Conservation (phyloP, 2,113 vertebrate genomes). For the Candoia aspera region DNA sequence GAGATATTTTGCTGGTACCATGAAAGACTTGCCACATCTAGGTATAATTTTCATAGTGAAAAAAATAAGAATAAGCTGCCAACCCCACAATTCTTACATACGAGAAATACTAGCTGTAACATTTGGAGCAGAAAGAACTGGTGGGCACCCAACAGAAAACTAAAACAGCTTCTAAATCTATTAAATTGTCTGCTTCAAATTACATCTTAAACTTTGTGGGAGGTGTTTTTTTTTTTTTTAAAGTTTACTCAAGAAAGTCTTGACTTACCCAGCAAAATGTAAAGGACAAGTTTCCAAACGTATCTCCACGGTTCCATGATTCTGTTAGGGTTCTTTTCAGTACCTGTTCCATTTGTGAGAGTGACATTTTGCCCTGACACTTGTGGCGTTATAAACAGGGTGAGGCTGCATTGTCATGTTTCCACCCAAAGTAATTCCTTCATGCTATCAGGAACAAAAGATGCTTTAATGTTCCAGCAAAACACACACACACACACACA, state of each 20-base stretch:
- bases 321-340: slow-evolving; percentile 24
- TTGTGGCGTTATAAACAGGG: slow-evolving; percentile 55
- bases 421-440: slow-evolving; percentile 44
- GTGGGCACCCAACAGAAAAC: neutral
- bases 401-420: slow-evolving; percentile 43
- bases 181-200: neutral
- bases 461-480: neutral
- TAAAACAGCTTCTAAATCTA: neutral
- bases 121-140: neutral
- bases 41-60: neutral
- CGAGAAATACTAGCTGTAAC: slow-evolving; percentile 12
- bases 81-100: neutral
- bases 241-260: neutral
- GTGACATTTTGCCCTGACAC: slow-evolving; percentile 40
- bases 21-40: slow-evolving; percentile 1
- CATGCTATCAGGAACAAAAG: neutral
- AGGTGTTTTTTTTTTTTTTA: too few species aligned
- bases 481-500: neutral
- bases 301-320: slow-evolving; percentile 44
- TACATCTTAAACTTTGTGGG: too few species aligned
- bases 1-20: neutral
- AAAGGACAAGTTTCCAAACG: slow-evolving; percentile 27
- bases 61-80: neutral
- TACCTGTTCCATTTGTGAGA: neutral
- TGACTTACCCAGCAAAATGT: slow-evolving; percentile 54